Conservation (phyloP, 2,113 vertebrate genomes). For the Cebus imitator region DNA sequence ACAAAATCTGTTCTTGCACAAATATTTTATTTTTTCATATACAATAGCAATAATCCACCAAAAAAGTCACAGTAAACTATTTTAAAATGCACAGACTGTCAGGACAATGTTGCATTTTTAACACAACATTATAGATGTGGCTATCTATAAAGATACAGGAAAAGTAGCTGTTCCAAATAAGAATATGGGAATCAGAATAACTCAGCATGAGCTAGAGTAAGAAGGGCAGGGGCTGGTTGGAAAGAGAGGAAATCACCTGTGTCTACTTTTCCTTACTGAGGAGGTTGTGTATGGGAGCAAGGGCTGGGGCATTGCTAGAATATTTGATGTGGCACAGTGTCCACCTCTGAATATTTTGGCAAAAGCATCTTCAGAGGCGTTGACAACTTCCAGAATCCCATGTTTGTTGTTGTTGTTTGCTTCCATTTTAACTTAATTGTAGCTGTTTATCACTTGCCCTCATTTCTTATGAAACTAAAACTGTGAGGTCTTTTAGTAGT, state of each 20-base stretch:
- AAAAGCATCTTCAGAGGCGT: background rate
- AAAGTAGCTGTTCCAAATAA: background rate
- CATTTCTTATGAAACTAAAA: background rate
- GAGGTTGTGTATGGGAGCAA: background rate
- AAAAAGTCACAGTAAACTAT: background rate
- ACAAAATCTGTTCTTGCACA: background rate
- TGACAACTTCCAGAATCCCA: background rate
- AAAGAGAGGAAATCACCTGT: background rate
- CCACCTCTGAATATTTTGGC: background rate
- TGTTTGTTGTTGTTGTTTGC: background rate
- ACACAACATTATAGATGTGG: background rate
- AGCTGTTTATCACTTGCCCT: background rate
- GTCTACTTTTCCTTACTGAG: background rate
- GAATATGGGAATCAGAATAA: background rate
- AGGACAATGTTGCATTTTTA: background rate
- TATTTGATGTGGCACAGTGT: too few relatives aligned
- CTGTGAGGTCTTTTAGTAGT: background rate
- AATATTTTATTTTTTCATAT: constrained; percentile 15
- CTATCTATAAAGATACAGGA: background rate
- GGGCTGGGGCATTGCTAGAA: background rate
- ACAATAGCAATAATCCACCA: background rate
- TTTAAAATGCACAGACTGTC: background rate
- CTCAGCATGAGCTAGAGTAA: background rate
- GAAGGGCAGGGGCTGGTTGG: background rate
- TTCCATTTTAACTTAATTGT: background rate